Percentiles rank a stretch among this genome's conserved stretches.
phyloP scores from a whole-genome alignment of 2,113 vertebrate genomes.

The Istiophorus platypterus region DNA sequence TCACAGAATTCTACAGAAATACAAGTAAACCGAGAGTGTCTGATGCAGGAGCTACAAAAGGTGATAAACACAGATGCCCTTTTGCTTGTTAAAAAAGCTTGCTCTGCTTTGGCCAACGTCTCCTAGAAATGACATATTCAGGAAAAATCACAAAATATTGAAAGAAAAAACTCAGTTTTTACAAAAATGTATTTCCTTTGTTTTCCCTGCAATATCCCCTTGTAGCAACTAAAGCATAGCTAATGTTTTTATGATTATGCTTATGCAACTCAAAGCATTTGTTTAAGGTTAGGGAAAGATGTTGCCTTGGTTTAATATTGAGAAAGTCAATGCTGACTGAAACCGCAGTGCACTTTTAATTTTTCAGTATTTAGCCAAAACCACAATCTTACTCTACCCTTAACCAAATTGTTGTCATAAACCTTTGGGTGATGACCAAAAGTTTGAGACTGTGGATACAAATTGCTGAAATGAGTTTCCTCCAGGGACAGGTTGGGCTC shows the following conservation, averaged over 20 bases:
- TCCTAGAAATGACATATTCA: neutral
- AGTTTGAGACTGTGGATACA: too few species aligned
- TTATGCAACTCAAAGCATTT: neutral
- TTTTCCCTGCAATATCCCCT: neutral
- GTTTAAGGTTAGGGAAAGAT: too few species aligned
- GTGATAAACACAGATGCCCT: neutral
- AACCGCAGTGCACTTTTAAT: too few species aligned
- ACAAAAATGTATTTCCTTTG: neutral
- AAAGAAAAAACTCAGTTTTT: neutral
- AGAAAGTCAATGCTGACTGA: too few species aligned
- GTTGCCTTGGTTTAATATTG: too few species aligned
- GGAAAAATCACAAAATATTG: neutral
- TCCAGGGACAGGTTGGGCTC: too few species aligned
- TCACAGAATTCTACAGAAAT: constrained; percentile 52
- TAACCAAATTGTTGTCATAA: too few species aligned
- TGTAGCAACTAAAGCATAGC: neutral
- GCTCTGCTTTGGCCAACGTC: neutral
- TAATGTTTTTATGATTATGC: neutral
- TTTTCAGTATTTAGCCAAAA: too few species aligned
- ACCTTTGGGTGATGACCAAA: too few species aligned
- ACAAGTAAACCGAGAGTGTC: constrained; percentile 42
- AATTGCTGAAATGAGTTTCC: too few species aligned
- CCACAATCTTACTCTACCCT: too few species aligned
- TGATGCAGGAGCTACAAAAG: constrained; percentile 20
- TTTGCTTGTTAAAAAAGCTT: neutral